Base-by-base conservation (phyloP, 2,113 vertebrate species). In the Odocoileus hemionus region DNA sequence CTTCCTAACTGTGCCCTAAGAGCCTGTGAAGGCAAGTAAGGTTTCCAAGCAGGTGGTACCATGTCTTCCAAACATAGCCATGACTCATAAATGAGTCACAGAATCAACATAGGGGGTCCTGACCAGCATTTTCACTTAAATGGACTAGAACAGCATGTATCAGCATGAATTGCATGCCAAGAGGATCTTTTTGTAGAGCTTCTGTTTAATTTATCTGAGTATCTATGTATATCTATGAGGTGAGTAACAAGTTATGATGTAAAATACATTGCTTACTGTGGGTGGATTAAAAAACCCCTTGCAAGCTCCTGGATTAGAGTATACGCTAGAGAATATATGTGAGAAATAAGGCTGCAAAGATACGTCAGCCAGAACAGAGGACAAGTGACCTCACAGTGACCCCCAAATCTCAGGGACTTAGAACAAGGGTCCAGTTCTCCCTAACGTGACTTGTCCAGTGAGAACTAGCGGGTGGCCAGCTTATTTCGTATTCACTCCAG, bases 31-130 rank as follows among this genome's bases (percentile, higher is more conserved):
- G 12, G 8, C 50, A 83, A 82, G 13, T 25, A 6, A 19, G 39
- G 23, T 52, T 61, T 86, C 80, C 60, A 78, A 43, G 39, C 88
- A 11, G 82, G n/a, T 78, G 36, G 19, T 96, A 28, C 17, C 61
- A 67, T 58, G 86, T 91, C 95, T 50, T 96, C 45, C 84, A 54
- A 94, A 86, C 33, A 93, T 45, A 85, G 33, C 1, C 88, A 43
- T 95, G 58, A 92, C 58, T 96, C 86, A 92, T 84, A 52, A 47
- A 28, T 86, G 94, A 95, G 55, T 97, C 93, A 95, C 36, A 17
- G 89, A 89, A 67, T 89, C 93, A 91, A 83, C 30, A 85, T 54
- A 80, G 33, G 30, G 47, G 47, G 25, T 82, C 43, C 64, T 93
- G 64, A 76, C 52, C 86, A 93, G 67, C 64, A 55, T 80, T 95